Percentiles rank a stretch among this genome's conserved stretches.
These are phyloP conservation scores for Melanerpes formicivorus DNA, from an alignment of 2,113 vertebrate species.

Conservation along the genomic window DNA sequence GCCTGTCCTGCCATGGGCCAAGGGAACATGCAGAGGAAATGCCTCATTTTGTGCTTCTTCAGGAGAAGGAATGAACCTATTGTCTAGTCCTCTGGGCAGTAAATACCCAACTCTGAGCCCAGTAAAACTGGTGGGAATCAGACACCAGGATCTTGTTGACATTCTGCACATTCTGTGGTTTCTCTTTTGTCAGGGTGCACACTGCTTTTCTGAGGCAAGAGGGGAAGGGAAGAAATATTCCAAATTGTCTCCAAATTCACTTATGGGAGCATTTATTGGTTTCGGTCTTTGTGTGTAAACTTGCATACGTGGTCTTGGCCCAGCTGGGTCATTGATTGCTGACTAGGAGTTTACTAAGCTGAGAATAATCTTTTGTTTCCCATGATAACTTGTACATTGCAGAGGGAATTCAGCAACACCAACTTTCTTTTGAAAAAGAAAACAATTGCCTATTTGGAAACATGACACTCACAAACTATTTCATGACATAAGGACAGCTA, in stretches of 20 bases:
- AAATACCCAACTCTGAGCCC: not conserved
- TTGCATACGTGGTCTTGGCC: not conserved
- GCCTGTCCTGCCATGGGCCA: fast-evolving
- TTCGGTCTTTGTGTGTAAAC: not conserved
- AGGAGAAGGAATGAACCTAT: slow-evolving; percentile 38
- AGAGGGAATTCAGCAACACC: not conserved
- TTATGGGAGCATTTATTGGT: slow-evolving; percentile 6
- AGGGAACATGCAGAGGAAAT: slow-evolving; percentile 30
- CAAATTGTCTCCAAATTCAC: not conserved
- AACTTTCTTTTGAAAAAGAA: not conserved
- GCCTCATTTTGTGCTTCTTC: slow-evolving; percentile 5
- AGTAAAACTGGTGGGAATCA: slow-evolving; percentile 22
- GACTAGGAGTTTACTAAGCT: not conserved
- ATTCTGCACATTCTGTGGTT: slow-evolving; percentile 62
- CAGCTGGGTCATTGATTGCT: not conserved
- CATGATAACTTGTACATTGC: not conserved
- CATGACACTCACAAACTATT: not conserved
- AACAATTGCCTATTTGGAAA: not conserved
- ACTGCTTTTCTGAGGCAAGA: slow-evolving; percentile 22
- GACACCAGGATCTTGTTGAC: slow-evolving; percentile 38
- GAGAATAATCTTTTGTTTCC: not conserved
- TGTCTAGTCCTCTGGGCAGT: slow-evolving; percentile 25
- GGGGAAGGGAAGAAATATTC: slow-evolving; percentile 22
- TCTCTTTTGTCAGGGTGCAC: slow-evolving; percentile 36
- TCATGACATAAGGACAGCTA: not conserved